Evolutionary conservation across 1,140 invertebrate genomes (phyloP), one percentile per base, ranked within the genome.

Genomic region (Pristionchus pacificus): DNA sequence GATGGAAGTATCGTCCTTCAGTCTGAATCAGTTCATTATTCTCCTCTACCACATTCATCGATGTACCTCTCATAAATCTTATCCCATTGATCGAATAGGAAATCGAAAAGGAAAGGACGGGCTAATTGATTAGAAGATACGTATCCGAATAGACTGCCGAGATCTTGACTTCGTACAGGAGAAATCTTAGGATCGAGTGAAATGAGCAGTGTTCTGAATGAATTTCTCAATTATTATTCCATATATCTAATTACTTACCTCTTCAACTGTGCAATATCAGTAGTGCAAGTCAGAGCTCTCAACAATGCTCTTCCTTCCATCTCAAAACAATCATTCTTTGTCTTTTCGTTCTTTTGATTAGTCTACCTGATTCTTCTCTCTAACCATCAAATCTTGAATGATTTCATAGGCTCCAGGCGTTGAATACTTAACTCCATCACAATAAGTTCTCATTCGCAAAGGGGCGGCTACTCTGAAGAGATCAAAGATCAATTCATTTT

Each of bases 11-110:
- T n/a, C n/a, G n/a, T n/a, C n/a, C n/a, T n/a, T n/a, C n/a, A n/a
- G n/a, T n/a, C n/a, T n/a, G n/a, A n/a, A n/a, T n/a, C n/a, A n/a
- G n/a, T n/a, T n/a, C n/a, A n/a, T n/a, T n/a, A n/a, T n/a, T n/a
- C n/a, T n/a, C n/a, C n/a, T n/a, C n/a, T n/a, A n/a, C n/a, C n/a
- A n/a, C n/a, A n/a, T n/a, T n/a, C n/a, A 31, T 31, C 30, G 14
- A 68, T 27, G 14, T 57, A 70, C 71, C 65, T 72, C 24, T 29
- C 68, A 28, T 31, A 57, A 24, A 72, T 72, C 24, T 72, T 33
- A 60, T 72, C 59, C 71, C 71, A 72, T 31, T 60, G n/a, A 3
- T 72, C 65, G 15, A 72, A 33, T 27, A 72, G 27, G 38, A 72
- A 72, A 24, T 72, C 68, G n/a, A 72, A 31, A 30, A 64, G 58